Conservation (phyloP, 1,140 invertebrate species). For the Drosophila watanabei region DNA sequence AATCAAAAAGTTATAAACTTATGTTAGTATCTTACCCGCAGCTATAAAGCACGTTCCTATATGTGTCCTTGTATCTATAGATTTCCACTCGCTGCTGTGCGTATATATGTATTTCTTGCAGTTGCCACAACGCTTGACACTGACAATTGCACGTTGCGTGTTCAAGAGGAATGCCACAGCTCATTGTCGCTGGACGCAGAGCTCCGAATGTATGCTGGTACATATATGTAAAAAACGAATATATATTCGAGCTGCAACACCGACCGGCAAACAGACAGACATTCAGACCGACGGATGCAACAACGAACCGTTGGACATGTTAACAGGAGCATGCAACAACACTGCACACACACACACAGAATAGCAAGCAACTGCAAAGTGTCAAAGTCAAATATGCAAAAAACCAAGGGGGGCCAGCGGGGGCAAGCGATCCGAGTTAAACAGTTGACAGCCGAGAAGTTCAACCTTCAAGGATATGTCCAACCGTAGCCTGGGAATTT, state of each 20-base stretch:
- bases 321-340: slow-evolving; percentile 60
- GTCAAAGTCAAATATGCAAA: slow-evolving; percentile 77
- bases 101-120: slow-evolving; percentile 43
- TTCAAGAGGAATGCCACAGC: slow-evolving; percentile 72
- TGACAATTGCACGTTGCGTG: slow-evolving; percentile 79
- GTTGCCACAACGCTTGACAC: slow-evolving; percentile 60
- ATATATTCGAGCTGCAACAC: slow-evolving; percentile 21
- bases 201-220: slow-evolving; percentile 1
- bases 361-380: slow-evolving; percentile 71
- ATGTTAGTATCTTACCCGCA: background rate
- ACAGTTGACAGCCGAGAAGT: slow-evolving; percentile 81
- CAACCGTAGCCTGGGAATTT: slow-evolving; percentile 63
- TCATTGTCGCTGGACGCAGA: slow-evolving; percentile 60
- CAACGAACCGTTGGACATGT: slow-evolving; percentile 54
- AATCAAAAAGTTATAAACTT: background rate
- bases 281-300: slow-evolving; percentile 36
- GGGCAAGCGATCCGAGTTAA: slow-evolving; percentile 60
- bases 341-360: slow-evolving; percentile 16
- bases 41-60: background rate
- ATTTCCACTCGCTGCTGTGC: slow-evolving; percentile 12
- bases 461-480: slow-evolving; percentile 78
- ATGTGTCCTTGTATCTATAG: slow-evolving; percentile 3
- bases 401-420: slow-evolving; percentile 25
- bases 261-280: slow-evolving; percentile 12
- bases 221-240: slow-evolving; percentile 6